These are phyloP conservation scores for Chaitophorus viminalis DNA, from an alignment of 2,888 invertebrate genomes.

Conservation along the genomic window DNA sequence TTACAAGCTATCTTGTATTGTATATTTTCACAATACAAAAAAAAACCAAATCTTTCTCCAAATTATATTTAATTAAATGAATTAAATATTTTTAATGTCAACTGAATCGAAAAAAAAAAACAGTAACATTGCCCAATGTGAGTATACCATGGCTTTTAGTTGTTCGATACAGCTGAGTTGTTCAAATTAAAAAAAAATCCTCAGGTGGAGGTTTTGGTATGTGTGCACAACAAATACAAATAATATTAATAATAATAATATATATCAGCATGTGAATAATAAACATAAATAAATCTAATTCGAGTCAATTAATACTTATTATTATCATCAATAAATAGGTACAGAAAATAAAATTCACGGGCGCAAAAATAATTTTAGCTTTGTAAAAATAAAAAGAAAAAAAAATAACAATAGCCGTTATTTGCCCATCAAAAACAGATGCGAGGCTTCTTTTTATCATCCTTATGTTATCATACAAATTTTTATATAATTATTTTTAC, in stretches of 20 bases:
- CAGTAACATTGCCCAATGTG: conserved; percentile 16
- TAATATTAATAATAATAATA: conserved; percentile 54
- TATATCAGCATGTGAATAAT: conserved; percentile 43
- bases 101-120: not conserved
- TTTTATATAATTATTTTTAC: conserved; percentile 50
- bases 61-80: conserved; percentile 30
- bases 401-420: conserved; percentile 52
- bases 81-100: not conserved
- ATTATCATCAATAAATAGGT: conserved; percentile 57
- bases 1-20: no score
- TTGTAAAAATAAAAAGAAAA: conserved; percentile 56
- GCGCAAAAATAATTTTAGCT: conserved; percentile 60
- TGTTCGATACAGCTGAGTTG: conserved; percentile 22
- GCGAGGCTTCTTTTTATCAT: conserved; percentile 56
- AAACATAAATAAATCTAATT: conserved; percentile 60
- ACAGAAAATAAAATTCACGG: conserved; percentile 62
- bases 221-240: conserved; percentile 32
- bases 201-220: not conserved
- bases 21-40: not conserved
- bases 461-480: conserved; percentile 37
- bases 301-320: conserved; percentile 61
- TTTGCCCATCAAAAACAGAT: conserved; percentile 48
- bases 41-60: not conserved
- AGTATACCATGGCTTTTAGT: conserved; percentile 17
- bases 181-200: conserved; percentile 25